Evolutionary conservation across 2,113 vertebrate genomes (phyloP).

Genomic region (Cyprinus carpio): DNA sequence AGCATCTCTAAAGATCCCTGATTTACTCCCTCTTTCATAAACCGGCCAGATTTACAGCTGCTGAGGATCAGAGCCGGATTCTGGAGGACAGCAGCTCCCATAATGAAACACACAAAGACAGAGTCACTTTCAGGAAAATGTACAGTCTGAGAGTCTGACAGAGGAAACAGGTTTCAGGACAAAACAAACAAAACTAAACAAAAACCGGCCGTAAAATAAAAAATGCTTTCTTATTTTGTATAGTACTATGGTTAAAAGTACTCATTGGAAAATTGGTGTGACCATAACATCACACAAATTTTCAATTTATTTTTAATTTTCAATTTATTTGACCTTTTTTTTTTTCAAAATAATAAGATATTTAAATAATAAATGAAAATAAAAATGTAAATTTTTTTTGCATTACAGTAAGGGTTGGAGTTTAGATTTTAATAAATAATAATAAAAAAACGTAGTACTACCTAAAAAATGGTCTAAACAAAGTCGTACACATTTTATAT

Average conservation of each 20-base stretch:
- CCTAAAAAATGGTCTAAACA: not conserved
- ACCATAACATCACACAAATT: too few species aligned
- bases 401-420: too few species aligned
- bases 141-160: not conserved
- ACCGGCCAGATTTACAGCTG: conserved; percentile 28
- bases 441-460: too few species aligned
- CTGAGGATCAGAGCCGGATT: not conserved
- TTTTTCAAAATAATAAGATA: too few species aligned
- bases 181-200: not conserved
- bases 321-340: too few species aligned
- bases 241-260: not conserved
- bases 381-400: too few species aligned
- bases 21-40: conserved; percentile 53
- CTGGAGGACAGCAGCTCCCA: not conserved
- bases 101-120: not conserved
- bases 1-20: conserved; percentile 36
- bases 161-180: not conserved
- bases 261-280: not conserved
- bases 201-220: not conserved
- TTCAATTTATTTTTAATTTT: too few species aligned
- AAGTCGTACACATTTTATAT: not conserved
- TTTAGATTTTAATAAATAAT: too few species aligned
- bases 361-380: too few species aligned
- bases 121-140: too few species aligned
- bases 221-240: too few species aligned